Conservation (phyloP, 2,797 vertebrate species). For the Rhinoraja longicauda region DNA sequence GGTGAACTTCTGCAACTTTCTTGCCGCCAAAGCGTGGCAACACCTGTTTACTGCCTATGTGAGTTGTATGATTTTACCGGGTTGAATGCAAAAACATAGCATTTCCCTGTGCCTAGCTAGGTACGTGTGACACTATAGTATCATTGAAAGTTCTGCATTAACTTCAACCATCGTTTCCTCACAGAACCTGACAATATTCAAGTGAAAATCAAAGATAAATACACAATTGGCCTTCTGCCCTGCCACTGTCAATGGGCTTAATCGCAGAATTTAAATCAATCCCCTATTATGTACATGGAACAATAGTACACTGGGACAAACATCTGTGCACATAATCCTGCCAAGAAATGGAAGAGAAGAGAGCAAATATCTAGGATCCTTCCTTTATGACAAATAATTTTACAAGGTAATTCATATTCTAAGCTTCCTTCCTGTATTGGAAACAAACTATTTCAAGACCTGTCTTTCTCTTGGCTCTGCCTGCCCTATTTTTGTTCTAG, state of each 20-base stretch:
- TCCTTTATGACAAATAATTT: background rate
- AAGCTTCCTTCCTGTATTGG: background rate
- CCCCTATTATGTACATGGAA: background rate
- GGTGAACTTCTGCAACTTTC: too few species aligned
- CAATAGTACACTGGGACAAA: background rate
- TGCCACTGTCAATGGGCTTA: background rate
- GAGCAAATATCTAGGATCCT: too few species aligned
- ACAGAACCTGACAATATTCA: background rate
- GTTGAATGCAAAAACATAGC: too few species aligned
- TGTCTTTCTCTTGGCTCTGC: background rate
- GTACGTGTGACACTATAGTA: too few species aligned
- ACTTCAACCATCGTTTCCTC: background rate
- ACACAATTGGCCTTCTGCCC: background rate
- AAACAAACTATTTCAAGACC: background rate
- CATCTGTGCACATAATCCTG: background rate
- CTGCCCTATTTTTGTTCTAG: background rate
- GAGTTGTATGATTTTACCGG: too few species aligned
- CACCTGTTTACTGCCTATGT: too few species aligned
- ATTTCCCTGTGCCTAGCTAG: too few species aligned
- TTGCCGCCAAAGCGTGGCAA: too few species aligned
- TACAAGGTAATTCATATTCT: background rate
- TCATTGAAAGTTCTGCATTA: too few species aligned
- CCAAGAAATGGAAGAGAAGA: background rate
- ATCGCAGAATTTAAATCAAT: background rate
- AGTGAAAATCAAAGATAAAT: background rate